A percentile compares a stretch with the other conserved stretches of the same genome.
Conservation (phyloP, 35 echinoderm and acorn worm genomes). For the Ptychodera flava region DNA sequence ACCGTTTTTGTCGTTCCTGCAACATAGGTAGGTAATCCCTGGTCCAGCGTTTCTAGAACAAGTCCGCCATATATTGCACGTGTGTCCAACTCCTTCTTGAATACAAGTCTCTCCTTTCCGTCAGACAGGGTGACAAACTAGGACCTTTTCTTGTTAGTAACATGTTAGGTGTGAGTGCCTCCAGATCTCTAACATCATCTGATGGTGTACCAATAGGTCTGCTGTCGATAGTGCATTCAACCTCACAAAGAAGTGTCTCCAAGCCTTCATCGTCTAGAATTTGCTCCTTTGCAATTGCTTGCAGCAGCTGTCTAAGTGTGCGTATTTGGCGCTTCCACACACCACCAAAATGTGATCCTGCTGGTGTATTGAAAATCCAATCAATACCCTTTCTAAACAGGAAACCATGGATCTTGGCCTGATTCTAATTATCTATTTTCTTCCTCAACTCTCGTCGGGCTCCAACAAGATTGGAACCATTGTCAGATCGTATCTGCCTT, state of each 20-base stretch:
- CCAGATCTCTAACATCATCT: too few species aligned
- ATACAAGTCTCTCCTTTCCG: neutral
- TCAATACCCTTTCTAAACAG: neutral
- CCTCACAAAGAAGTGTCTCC: too few species aligned
- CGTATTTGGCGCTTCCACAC: too few species aligned
- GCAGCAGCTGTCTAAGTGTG: too few species aligned
- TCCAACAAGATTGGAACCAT: neutral
- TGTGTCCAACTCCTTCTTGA: conserved; percentile 8
- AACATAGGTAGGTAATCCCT: too few species aligned
- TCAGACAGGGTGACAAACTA: neutral
- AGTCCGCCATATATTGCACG: conserved; percentile 30
- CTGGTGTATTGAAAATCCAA: conserved; percentile 29
- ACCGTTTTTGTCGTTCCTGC: conserved; percentile 33
- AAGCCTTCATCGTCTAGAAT: too few species aligned
- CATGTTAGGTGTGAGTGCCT: neutral
- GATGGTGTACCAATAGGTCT: too few species aligned
- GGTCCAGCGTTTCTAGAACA: too few species aligned
- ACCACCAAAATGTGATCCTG: too few species aligned
- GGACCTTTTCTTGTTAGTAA: neutral
- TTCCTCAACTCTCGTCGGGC: neutral
- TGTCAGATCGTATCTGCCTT: conserved; percentile 6
- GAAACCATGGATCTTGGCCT: too few species aligned
- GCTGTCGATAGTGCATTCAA: too few species aligned
- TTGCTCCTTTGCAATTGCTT: too few species aligned
- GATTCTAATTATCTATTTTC: neutral